These are phyloP conservation scores for Aspiorhynchus laticeps DNA, from an alignment of 2,113 vertebrate species.

Conservation along the genomic window DNA sequence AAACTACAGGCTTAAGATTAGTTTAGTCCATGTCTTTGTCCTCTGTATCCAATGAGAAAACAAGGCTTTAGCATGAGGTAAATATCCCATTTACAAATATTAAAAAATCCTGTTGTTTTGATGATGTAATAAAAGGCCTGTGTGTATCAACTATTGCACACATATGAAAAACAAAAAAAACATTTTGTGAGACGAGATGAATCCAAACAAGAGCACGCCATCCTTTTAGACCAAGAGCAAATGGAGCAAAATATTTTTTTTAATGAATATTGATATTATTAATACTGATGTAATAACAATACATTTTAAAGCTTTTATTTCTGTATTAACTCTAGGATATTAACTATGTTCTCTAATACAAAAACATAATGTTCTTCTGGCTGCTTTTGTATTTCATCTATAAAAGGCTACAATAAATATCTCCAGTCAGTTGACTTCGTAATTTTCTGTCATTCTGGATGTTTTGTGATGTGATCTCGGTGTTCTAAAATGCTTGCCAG, in stretches of 20 bases:
- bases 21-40: conserved; percentile 46
- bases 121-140: conserved; percentile 38
- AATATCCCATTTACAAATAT: conserved; percentile 11
- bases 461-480: conserved; percentile 35
- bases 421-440: neutral
- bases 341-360: neutral
- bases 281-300: neutral
- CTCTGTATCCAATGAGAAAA: conserved; percentile 10
- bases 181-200: neutral
- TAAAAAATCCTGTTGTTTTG: conserved; percentile 18
- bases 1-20: conserved; percentile 62
- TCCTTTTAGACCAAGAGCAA: neutral
- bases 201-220: neutral
- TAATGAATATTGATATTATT: neutral
- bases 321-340: neutral
- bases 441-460: conserved; percentile 13
- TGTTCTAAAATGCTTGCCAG: conserved; percentile 22
- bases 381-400: neutral
- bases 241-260: neutral
- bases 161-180: neutral
- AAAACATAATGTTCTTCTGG: neutral
- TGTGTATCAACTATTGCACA: conserved; percentile 29
- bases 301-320: neutral
- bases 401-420: neutral
- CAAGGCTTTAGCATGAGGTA: neutral